phyloP scores from a whole-genome alignment of 2,797 vertebrate species.

The Platalea minor region DNA sequence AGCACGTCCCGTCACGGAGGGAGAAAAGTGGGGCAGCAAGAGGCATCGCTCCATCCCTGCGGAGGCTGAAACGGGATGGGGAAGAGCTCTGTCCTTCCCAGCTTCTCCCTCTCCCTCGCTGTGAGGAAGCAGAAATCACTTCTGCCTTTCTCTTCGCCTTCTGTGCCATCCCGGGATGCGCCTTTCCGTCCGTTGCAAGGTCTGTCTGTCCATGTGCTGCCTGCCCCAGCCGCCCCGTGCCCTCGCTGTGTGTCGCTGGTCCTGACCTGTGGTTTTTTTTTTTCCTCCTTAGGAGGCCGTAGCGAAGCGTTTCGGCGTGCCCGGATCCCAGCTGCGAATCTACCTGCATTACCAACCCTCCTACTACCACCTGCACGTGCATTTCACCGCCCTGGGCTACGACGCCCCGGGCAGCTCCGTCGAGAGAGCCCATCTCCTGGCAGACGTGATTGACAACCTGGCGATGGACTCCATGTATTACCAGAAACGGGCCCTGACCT shows the following conservation, averaged over 20 bases:
- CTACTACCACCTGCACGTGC: constrained; percentile 93
- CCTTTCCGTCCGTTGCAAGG: neutral
- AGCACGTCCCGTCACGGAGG: fast-evolving
- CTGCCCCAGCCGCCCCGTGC: neutral
- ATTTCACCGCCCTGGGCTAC: constrained; percentile 88
- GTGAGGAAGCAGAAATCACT: neutral
- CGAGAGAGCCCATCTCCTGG: constrained; percentile 90
- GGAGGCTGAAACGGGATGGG: neutral
- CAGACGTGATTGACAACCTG: constrained; percentile 89
- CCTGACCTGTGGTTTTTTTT: neutral
- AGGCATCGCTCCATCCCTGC: fast-evolving
- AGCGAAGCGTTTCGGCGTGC: constrained; percentile 73
- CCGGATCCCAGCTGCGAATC: constrained; percentile 77
- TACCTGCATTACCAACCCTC: constrained; percentile 97
- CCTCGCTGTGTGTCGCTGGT: fast-evolving
- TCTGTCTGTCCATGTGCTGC: neutral
- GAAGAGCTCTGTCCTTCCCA: neutral
- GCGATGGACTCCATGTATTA: constrained; percentile 78
- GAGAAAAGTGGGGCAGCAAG: neutral
- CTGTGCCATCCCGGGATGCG: neutral
- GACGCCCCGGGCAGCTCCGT: constrained; percentile 85
- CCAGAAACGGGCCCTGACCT: constrained; percentile 79
- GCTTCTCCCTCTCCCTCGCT: neutral
- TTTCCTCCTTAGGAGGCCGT: constrained; percentile 79
- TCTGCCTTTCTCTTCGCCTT: neutral